These are phyloP conservation scores for Dryococelus australis DNA, from an alignment of 2,888 invertebrate species.

Conservation along the genomic window DNA sequence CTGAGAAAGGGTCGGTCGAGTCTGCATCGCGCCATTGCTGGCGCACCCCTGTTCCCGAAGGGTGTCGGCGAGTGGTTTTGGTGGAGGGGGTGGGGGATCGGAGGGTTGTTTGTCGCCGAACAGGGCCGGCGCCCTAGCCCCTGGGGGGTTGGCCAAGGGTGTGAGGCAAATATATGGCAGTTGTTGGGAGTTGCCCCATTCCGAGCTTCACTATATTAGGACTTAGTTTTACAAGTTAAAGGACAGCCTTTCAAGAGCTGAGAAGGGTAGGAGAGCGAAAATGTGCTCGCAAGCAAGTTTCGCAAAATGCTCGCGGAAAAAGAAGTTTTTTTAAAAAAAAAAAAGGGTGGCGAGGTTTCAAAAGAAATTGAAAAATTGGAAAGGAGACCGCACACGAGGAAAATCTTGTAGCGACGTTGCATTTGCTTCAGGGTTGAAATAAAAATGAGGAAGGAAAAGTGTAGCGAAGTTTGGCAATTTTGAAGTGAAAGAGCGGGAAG, in stretches of 20 bases:
- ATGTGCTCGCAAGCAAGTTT: slow-evolving; percentile 25
- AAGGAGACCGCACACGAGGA: not conserved
- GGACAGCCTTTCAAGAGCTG: not conserved
- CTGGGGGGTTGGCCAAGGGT: not conserved
- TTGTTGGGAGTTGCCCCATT: slow-evolving; percentile 27
- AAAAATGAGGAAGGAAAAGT: not conserved
- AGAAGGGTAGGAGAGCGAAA: not conserved
- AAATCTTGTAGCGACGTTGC: not conserved
- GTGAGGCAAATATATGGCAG: slow-evolving; percentile 1
- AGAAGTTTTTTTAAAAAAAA: not conserved
- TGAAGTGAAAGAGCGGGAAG: not conserved
- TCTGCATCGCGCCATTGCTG: not conserved
- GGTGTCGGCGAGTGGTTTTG: too few relatives aligned
- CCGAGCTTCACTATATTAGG: slow-evolving; percentile 25
- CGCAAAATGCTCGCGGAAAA: not conserved
- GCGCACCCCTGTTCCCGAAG: not conserved
- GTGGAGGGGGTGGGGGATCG: not conserved
- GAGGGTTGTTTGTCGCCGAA: slow-evolving; percentile 4
- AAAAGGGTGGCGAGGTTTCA: not conserved
- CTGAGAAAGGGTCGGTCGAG: too few relatives aligned
- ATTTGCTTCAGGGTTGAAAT: not conserved
- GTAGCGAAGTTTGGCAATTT: not conserved
- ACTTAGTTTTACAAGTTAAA: slow-evolving; percentile 27
- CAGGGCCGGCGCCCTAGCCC: not conserved
- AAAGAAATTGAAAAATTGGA: slow-evolving; percentile 20